phyloP scores from a whole-genome alignment of 35 echinoderm and acorn worm species.

The Acanthaster planci region DNA sequence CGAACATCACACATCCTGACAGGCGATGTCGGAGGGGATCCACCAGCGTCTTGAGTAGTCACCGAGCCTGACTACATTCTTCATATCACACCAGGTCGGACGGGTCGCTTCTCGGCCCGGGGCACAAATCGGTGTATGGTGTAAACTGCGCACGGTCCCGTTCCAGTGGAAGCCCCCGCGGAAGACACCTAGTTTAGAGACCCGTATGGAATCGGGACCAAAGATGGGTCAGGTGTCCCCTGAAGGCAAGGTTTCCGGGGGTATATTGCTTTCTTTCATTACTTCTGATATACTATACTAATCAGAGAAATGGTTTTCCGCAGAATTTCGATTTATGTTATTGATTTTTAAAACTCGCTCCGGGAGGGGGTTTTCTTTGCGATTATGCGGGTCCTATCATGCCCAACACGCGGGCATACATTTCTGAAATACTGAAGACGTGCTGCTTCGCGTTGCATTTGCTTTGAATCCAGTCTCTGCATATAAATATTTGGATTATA shows the following conservation, averaged over 20 bases:
- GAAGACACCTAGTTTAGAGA: neutral
- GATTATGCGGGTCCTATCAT: no score
- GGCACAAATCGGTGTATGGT: neutral
- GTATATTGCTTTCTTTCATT: neutral
- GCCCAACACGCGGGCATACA: no score
- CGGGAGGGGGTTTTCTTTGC: no score
- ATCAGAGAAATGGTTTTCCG: constrained; percentile 5
- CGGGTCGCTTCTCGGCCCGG: neutral
- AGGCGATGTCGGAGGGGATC: neutral
- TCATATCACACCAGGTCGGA: neutral
- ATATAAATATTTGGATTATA: no score
- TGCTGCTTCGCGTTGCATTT: no score
- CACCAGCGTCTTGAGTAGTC: neutral
- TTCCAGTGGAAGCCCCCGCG: neutral
- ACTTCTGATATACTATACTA: neutral
- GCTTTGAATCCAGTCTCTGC: no score
- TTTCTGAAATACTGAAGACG: no score
- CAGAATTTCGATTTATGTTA: no score
- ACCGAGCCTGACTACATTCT: neutral
- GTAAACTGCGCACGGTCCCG: neutral
- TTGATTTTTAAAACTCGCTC: no score
- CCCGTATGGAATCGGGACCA: neutral
- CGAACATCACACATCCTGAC: neutral
- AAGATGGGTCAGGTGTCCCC: constrained; percentile 24
- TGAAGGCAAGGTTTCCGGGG: neutral